These are phyloP conservation scores for Callopanchax toddi DNA, from an alignment of 2,113 vertebrate genomes.

Conservation along the genomic window DNA sequence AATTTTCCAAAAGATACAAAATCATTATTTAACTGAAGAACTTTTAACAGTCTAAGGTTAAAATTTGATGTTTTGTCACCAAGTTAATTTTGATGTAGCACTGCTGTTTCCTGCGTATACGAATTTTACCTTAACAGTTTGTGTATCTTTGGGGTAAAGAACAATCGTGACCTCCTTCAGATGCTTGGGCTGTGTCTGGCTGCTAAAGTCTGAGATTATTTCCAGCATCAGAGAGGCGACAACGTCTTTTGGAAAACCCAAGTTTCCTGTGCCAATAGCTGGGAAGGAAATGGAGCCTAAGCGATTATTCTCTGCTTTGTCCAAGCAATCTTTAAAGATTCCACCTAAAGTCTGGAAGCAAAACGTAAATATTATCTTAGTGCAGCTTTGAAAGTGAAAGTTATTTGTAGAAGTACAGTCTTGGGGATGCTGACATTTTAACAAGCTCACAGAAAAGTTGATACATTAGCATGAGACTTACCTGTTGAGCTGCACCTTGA, in stretches of 20 bases:
- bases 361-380: background rate
- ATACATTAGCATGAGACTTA: slow-evolving; percentile 51
- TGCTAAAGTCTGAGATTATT: slow-evolving; percentile 79
- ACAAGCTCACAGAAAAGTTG: too few species aligned
- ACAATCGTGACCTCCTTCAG: slow-evolving; percentile 84
- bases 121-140: slow-evolving; percentile 85
- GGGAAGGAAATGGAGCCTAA: slow-evolving; percentile 85
- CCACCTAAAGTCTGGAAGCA: slow-evolving; percentile 75
- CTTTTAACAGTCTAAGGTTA: too few species aligned
- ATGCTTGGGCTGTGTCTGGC: slow-evolving; percentile 55
- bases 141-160: slow-evolving; percentile 77
- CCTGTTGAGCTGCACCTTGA: slow-evolving; percentile 64
- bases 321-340: slow-evolving; percentile 81
- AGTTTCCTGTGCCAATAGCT: slow-evolving; percentile 88
- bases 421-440: too few species aligned
- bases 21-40: too few species aligned
- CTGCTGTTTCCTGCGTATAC: too few species aligned
- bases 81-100: too few species aligned
- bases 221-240: slow-evolving; percentile 82
- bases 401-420: too few species aligned
- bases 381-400: too few species aligned
- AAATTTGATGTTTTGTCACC: too few species aligned
- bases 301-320: slow-evolving; percentile 69
- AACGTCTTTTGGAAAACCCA: slow-evolving; percentile 81
- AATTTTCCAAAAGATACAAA: too few species aligned